Evolutionary conservation across 2,113 vertebrate genomes (phyloP), one percentile per base, ranked within the genome.

Genomic region (Malurus elegans): DNA sequence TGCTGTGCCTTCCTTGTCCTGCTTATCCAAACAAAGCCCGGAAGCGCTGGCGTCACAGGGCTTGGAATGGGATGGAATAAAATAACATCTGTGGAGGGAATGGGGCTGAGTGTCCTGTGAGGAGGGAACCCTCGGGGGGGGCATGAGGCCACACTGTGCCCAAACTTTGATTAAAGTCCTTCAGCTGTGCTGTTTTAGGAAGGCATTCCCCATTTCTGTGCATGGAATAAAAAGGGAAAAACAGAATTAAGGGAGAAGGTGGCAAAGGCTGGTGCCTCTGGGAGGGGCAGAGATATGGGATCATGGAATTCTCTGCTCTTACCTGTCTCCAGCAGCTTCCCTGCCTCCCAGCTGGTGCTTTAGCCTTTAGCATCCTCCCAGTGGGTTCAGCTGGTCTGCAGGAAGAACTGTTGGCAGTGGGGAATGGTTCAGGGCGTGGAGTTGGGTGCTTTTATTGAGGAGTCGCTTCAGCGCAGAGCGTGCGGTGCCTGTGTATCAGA

Each of bases 141-240:
- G 42, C 19, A 9, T 48, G 65, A 18, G 3, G 28, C n/a, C 1
- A 0, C 16, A 21, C 16, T n/a, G n/a, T 0, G 0, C 21, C 48
- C 66, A 53, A 7, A 61, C 9, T 4, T 47, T 1, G 4, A 0
- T 0, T 4, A 4, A 53, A 24, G 24, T 19, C 36, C n/a, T 89
- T 61, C 26, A 54, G 1, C 65, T 74, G 54, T 29, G 50, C 53
- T 65, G 3, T 44, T 2, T 7, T 25, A 18, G 74, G 25, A 79
- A 17, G 14, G 11, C 23, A 54, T 70, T 53, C 42, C 11, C 12
- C 0, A 2, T 38, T 92, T 47, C 54, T 15, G 2, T 28, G 3
- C 7, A 0, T 38, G 13, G 36, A 75, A n/a, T 51, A 6, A 69
- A 57, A 64, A 28, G 11, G 18, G 7, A 8, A 8, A 38, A 10